phyloP scores from a whole-genome alignment of 2,888 invertebrate genomes.

The Euphydryas editha region DNA sequence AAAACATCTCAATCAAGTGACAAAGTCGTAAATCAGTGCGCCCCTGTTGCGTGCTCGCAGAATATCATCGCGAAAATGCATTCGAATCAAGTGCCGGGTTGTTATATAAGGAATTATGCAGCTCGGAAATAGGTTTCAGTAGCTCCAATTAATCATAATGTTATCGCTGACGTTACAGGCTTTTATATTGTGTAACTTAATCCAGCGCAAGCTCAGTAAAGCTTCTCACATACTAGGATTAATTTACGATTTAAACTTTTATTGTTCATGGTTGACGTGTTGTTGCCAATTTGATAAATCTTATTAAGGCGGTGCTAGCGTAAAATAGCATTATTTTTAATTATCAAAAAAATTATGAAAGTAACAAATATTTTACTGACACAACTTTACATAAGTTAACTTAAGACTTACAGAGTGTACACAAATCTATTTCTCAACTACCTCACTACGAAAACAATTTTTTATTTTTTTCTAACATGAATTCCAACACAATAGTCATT shows the following conservation, averaged over 20 bases:
- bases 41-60: conserved; percentile 11
- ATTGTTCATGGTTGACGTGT: neutral
- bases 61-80: conserved; percentile 25
- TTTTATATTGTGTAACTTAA: conserved; percentile 35
- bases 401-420: too few relatives aligned
- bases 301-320: too few relatives aligned
- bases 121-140: conserved; percentile 42
- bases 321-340: too few relatives aligned
- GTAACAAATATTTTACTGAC: too few relatives aligned
- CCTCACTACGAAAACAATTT: too few relatives aligned
- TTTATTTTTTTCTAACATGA: too few relatives aligned
- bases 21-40: neutral
- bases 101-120: conserved; percentile 40
- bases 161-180: conserved; percentile 33
- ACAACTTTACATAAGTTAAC: too few relatives aligned
- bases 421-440: too few relatives aligned
- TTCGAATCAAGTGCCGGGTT: conserved; percentile 16
- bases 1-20: conserved; percentile 5
- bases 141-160: conserved; percentile 42
- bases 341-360: too few relatives aligned
- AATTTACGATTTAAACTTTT: neutral
- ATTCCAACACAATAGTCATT: too few relatives aligned
- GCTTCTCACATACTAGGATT: conserved; percentile 13
- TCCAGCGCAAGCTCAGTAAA: conserved; percentile 20
- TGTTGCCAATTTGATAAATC: neutral